These are phyloP conservation scores for Murina feae DNA, from an alignment of 2,113 vertebrate genomes.

Conservation along the genomic window DNA sequence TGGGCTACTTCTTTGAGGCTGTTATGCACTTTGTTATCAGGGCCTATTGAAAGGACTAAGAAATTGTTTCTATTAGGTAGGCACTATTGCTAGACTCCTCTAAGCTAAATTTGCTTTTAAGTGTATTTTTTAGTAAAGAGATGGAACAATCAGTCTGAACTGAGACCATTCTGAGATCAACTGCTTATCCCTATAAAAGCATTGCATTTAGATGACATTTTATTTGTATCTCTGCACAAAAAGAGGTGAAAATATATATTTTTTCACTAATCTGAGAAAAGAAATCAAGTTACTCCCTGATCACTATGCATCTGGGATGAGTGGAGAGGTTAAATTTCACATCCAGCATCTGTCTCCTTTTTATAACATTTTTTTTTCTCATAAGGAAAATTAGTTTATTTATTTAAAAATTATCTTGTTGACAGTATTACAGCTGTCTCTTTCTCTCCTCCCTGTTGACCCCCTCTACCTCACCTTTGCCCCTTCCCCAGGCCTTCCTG, in stretches of 20 bases:
- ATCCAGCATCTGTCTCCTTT: background rate
- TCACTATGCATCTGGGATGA: background rate
- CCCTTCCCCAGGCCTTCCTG: no score
- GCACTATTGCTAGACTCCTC: conserved; percentile 38
- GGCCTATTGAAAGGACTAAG: conserved; percentile 37
- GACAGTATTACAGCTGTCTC: no score
- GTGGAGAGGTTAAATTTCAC: background rate
- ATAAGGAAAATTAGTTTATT: background rate
- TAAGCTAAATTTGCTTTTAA: conserved; percentile 52
- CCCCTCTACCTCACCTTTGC: no score
- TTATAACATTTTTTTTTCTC: background rate
- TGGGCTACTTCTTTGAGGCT: conserved; percentile 24
- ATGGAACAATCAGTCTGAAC: conserved; percentile 18
- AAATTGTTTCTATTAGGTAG: conserved; percentile 68
- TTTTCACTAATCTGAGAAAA: conserved; percentile 19
- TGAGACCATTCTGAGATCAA: background rate
- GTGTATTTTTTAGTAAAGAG: conserved; percentile 44
- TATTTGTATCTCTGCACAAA: conserved; percentile 25
- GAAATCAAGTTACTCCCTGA: background rate
- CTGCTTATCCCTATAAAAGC: conserved; percentile 20
- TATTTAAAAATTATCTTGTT: no score
- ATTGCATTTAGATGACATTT: conserved; percentile 17
- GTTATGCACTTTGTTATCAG: conserved; percentile 43
- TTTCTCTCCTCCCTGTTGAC: no score
- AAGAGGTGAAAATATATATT: background rate